Conservation (phyloP, 1,140 invertebrate genomes). For the Heliconius congener region DNA sequence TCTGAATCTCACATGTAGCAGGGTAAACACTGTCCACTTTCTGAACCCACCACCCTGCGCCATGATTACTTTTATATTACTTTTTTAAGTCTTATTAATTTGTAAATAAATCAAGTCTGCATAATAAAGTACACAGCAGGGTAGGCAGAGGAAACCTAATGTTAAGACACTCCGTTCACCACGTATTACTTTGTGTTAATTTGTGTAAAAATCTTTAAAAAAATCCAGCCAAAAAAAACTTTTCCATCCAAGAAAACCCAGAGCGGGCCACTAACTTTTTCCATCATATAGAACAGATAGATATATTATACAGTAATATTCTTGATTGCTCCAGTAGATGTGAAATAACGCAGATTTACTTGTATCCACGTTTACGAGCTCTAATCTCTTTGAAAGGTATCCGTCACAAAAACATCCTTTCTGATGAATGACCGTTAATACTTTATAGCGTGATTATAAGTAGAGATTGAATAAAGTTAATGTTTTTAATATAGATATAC, state of each 20-base stretch:
- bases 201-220: too few species aligned
- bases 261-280: background rate
- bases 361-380: conserved; percentile 36
- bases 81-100: too few species aligned
- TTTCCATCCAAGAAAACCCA: background rate
- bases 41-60: too few species aligned
- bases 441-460: conserved; percentile 17
- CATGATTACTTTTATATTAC: too few species aligned
- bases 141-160: too few species aligned
- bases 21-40: too few species aligned
- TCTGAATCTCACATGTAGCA: too few species aligned
- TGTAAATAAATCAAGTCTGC: too few species aligned
- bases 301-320: conserved; percentile 17
- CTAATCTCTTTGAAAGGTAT: conserved; percentile 37
- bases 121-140: too few species aligned
- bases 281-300: too few species aligned
- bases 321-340: conserved; percentile 34
- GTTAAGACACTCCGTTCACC: too few species aligned
- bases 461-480: background rate
- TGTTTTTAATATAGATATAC: background rate
- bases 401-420: conserved; percentile 33
- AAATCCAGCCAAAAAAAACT: background rate
- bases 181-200: too few species aligned
- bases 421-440: conserved; percentile 20
- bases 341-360: conserved; percentile 39